These are phyloP conservation scores for Syrista parreyssii DNA, from an alignment of 2,888 invertebrate species.

Conservation along the genomic window DNA sequence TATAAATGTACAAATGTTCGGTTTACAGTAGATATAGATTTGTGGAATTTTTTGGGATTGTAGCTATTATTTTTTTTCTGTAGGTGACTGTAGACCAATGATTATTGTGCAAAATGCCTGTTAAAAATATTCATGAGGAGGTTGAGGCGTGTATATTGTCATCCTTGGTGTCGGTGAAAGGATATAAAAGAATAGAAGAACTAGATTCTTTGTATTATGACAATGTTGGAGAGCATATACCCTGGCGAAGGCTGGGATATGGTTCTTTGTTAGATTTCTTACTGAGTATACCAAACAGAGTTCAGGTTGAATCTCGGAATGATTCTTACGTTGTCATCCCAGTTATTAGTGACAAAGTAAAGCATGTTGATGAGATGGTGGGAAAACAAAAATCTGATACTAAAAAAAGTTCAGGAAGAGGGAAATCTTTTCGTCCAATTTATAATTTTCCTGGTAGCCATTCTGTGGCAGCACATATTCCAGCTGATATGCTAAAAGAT, in stretches of 20 bases:
- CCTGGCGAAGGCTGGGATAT: conserved; percentile 39
- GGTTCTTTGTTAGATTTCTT: conserved; percentile 36
- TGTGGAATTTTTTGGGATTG: neutral
- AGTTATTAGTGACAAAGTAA: conserved; percentile 37
- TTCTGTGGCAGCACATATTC: conserved; percentile 13
- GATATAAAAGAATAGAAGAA: neutral
- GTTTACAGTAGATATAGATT: neutral
- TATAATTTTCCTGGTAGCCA: neutral
- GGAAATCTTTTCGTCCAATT: neutral
- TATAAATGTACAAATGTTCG: neutral
- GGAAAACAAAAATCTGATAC: conserved; percentile 36
- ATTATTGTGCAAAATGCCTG: neutral
- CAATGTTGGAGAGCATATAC: conserved; percentile 39
- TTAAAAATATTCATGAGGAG: conserved; percentile 23
- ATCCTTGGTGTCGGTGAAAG: conserved; percentile 34
- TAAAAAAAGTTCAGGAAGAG: conserved; percentile 2
- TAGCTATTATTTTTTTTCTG: neutral
- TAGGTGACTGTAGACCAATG: neutral
- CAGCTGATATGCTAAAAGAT: conserved; percentile 19
- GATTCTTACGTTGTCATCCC: conserved; percentile 27
- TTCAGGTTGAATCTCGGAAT: conserved; percentile 17
- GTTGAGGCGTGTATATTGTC: conserved; percentile 34
- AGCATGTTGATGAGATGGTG: conserved; percentile 48
- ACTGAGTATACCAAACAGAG: conserved; percentile 28
- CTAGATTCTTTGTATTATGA: neutral